phyloP scores from a whole-genome alignment of 2,113 vertebrate genomes.

The Pholis gunnellus region DNA sequence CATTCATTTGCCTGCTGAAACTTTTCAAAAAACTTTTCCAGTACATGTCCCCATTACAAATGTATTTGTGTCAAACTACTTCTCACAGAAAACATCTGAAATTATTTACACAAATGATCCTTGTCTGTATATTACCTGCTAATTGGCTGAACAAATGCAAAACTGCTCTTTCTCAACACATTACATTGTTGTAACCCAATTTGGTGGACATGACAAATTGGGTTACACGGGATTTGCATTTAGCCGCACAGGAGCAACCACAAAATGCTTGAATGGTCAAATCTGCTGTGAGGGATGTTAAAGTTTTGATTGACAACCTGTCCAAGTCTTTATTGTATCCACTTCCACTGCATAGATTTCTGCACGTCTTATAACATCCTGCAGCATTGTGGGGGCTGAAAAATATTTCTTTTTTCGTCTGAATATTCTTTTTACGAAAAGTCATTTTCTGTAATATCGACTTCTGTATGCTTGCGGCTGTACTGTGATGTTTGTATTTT shows the following conservation, averaged over 20 bases:
- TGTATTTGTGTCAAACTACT: not conserved
- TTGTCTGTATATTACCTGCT: not conserved
- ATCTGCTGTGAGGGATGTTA: not conserved
- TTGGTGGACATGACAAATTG: not conserved
- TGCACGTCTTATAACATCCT: not conserved
- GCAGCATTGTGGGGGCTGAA: not conserved
- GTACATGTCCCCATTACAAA: not conserved
- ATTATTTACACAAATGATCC: not conserved
- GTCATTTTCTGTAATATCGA: constrained; percentile 24
- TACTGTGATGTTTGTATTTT: constrained; percentile 24
- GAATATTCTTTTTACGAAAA: constrained; percentile 13
- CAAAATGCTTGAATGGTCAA: not conserved
- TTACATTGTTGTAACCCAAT: not conserved
- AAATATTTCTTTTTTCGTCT: not conserved
- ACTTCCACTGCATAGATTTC: not conserved
- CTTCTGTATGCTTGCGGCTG: constrained; percentile 9
- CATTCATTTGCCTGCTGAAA: not conserved
- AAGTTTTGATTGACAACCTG: not conserved
- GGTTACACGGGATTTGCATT: too few relatives aligned
- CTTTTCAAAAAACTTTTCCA: not conserved
- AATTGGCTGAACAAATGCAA: not conserved
- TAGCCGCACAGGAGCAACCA: not conserved
- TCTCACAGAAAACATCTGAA: not conserved
- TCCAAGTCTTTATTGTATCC: constrained; percentile 2
- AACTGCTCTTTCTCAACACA: not conserved